A percentile compares a stretch with the other conserved stretches of the same genome.
Evolutionary conservation across 2,888 invertebrate species (phyloP).

Genomic region (Heteromurus nitidus): DNA sequence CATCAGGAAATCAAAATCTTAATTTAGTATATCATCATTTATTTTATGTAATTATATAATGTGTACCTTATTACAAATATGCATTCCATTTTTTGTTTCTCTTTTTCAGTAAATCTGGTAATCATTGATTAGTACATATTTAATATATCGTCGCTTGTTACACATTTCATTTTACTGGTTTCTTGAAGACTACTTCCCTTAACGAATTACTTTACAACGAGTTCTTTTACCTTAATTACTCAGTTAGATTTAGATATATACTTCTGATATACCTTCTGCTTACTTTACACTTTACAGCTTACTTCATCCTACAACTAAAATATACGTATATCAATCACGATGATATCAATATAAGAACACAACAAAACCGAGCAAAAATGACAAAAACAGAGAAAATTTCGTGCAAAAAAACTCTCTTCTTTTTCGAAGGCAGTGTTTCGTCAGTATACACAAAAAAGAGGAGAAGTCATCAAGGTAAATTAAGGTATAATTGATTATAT

Average conservation of each 20-base stretch:
- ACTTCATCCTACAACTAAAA: not conserved
- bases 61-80: slow-evolving; percentile 12
- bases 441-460: slow-evolving; percentile 4
- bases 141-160: no score
- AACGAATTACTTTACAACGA: no score
- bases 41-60: no score
- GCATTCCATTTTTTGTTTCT: not conserved
- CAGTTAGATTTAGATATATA: no score
- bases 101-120: not conserved
- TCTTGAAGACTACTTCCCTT: not conserved
- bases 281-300: not conserved
- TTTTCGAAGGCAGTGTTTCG: slow-evolving; percentile 26
- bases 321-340: no score
- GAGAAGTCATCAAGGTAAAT: not conserved
- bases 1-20: no score
- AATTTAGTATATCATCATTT: slow-evolving; percentile 2
- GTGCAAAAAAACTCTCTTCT: not conserved
- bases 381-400: slow-evolving; percentile 7
- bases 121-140: slow-evolving; percentile 20
- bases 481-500: no score
- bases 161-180: not conserved
- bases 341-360: slow-evolving; percentile 35
- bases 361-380: slow-evolving; percentile 17
- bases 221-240: no score
- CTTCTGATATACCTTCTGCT: no score